A percentile compares a stretch with the other conserved stretches of the same genome.
These are phyloP conservation scores for Coptotermes formosanus DNA, from an alignment of 1,140 invertebrate species.

Conservation along the genomic window DNA sequence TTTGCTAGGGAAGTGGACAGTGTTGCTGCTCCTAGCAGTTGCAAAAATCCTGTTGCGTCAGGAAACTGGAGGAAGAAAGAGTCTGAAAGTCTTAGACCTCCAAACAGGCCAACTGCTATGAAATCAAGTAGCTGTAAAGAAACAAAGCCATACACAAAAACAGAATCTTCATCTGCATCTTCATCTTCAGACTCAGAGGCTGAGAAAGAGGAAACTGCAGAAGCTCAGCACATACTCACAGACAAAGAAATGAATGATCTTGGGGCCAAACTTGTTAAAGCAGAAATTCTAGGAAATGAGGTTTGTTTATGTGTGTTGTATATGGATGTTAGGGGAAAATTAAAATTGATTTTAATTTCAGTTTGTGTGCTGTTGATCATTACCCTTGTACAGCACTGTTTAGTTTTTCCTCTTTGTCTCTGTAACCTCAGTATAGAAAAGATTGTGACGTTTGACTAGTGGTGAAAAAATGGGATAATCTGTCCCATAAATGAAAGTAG, in stretches of 20 bases:
- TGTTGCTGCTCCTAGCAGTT: not conserved
- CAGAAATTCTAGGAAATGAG: slow-evolving; percentile 83
- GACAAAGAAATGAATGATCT: slow-evolving; percentile 86
- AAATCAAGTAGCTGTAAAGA: not conserved
- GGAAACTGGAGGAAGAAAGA: slow-evolving; percentile 9
- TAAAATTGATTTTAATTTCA: no score
- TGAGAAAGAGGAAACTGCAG: slow-evolving; percentile 30
- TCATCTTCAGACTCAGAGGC: slow-evolving; percentile 28
- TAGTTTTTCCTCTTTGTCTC: no score
- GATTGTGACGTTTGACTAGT: no score
- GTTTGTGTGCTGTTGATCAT: no score
- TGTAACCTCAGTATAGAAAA: no score
- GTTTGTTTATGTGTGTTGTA: slow-evolving; percentile 41
- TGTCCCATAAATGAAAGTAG: no score
- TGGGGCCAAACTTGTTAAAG: slow-evolving; percentile 84
- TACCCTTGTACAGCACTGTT: no score
- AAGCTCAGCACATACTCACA: slow-evolving; percentile 48
- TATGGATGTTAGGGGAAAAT: no score
- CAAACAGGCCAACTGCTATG: not conserved
- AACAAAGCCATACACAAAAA: not conserved
- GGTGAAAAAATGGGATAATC: no score
- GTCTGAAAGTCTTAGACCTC: not conserved
- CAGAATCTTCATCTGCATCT: not conserved
- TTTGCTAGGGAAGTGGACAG: not conserved
- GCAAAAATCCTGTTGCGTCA: no score